Base-by-base conservation (phyloP, 23 tunicate genomes). In the Trididemnum nubilum region DNA sequence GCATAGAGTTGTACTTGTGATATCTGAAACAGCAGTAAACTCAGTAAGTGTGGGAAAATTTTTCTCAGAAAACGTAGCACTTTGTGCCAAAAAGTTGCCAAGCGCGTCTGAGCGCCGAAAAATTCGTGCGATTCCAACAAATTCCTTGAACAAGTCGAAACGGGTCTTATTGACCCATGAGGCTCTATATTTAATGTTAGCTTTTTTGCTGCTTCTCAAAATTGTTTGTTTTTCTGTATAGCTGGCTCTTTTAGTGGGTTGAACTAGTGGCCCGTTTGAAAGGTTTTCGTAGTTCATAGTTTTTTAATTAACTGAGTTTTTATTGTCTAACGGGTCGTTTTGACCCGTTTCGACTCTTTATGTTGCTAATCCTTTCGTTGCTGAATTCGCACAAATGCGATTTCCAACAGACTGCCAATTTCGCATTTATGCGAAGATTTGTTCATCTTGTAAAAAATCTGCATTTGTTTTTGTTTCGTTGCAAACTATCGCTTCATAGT, bases 81-180 rank as follows among this genome's bases (percentile, higher is more conserved):
- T n/a, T n/a, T n/a, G n/a, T n/a, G n/a, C n/a, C n/a, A n/a, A n/a
- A n/a, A n/a, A n/a, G n/a, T n/a, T n/a, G n/a, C n/a, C n/a, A n/a
- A n/a, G n/a, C n/a, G n/a, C n/a, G n/a, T n/a, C n/a, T n/a, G n/a
- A n/a, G n/a, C n/a, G n/a, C n/a, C n/a, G n/a, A n/a, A n/a, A n/a
- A n/a, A n/a, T n/a, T n/a, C n/a, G n/a, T n/a, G n/a, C n/a, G n/a
- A n/a, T n/a, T n/a, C n/a, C n/a, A n/a, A n/a, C n/a, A n/a, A n/a
- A n/a, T n/a, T n/a, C 54, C 67, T 61, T 61, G 5, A 61, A 61
- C 67, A 61, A 24, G 29, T 61, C 67, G n/a, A 61, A 22, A 24
- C 4, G 67, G 67, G 67, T 61, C 67, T 61, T 61, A 12, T 61
- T 61, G 67, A 61, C 67, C 67, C 26, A 61, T 24, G 29, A 61